Evolutionary conservation across 2,888 invertebrate species (phyloP), one percentile per base, ranked within the genome.

Genomic region (Caenorhabditis sulstoni): DNA sequence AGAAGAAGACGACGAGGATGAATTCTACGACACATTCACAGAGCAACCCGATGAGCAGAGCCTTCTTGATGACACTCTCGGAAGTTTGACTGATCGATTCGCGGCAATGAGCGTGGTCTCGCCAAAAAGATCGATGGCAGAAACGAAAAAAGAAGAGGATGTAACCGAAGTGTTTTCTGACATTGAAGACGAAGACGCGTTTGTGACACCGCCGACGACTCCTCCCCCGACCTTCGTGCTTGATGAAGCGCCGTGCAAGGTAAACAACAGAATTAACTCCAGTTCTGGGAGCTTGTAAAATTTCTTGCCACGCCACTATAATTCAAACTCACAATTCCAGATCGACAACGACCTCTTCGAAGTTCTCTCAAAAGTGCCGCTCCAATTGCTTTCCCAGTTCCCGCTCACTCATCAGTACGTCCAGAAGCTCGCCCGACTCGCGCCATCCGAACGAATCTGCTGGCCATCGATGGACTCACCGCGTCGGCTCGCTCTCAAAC

Each of bases 181-280:
- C 23, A 78, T 75, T 14, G 53, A 62, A 8, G 80, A 78, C 9
- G 53, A 67, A 4, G 80, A 78, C 7, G 20, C 39, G 0, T 82
- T 75, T 47, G 20, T 47, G 4, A 82, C 82, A 0, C 82, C 82
- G 16, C 81, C 82, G 9, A 57, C 79, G 0, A 57, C 82, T 0
- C 82, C 82, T 12, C 78, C 76, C 14, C 78, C 80, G 1, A 67
- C 67, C 7, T 82, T 73, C 64, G 44, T 82, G 12, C 47, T 79
- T 8, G 79, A 77, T 49, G 66, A 70, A 7, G 49, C 57, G 29
- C 82, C 82, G 16, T 76, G 79, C 55, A 82, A 82, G 65, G 82
- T 82, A 20, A 44, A n/a, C n/a, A n/a, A n/a, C n/a, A n/a, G 37
- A 52, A 52, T 41, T 22, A n/a, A n/a, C n/a, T n/a, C n/a, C n/a